Evolutionary conservation across 2,797 vertebrate genomes (phyloP).

Genomic region (Huso huso): DNA sequence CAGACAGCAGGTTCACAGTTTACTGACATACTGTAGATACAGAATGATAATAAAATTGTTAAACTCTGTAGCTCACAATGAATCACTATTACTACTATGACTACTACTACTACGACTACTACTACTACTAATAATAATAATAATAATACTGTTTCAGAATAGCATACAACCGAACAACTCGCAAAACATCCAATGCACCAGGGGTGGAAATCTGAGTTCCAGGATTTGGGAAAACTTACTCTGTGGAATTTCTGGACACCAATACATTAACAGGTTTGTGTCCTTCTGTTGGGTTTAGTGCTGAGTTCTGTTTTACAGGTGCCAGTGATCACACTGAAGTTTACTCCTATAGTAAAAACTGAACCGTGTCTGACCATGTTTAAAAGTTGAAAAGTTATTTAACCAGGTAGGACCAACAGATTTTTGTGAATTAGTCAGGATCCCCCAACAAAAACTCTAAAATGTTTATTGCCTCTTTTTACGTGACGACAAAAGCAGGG

Average conservation of each 20-base stretch:
- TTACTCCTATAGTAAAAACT: no score
- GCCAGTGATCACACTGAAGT: no score
- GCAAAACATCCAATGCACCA: conserved; percentile 71
- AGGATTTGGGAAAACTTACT: conserved; percentile 86
- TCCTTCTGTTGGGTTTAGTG: neutral
- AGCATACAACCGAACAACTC: conserved; percentile 80
- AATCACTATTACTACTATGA: neutral
- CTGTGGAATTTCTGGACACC: conserved; percentile 83
- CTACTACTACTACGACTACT: neutral
- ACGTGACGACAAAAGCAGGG: no score
- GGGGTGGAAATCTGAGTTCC: conserved; percentile 87
- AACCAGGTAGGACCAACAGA: no score
- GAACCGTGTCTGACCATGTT: no score
- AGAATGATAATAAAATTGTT: neutral
- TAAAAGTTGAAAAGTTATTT: no score
- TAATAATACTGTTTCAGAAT: conserved; percentile 56
- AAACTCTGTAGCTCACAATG: neutral
- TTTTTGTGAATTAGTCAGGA: no score
- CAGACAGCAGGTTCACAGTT: neutral
- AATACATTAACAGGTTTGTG: conserved; percentile 77
- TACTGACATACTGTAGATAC: neutral
- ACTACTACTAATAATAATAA: neutral
- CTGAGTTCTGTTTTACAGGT: no score
- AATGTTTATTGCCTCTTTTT: no score
- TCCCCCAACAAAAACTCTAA: no score